Evolutionary conservation across 2,888 invertebrate genomes (phyloP).

Genomic region (Leptopilina drosophilae): DNA sequence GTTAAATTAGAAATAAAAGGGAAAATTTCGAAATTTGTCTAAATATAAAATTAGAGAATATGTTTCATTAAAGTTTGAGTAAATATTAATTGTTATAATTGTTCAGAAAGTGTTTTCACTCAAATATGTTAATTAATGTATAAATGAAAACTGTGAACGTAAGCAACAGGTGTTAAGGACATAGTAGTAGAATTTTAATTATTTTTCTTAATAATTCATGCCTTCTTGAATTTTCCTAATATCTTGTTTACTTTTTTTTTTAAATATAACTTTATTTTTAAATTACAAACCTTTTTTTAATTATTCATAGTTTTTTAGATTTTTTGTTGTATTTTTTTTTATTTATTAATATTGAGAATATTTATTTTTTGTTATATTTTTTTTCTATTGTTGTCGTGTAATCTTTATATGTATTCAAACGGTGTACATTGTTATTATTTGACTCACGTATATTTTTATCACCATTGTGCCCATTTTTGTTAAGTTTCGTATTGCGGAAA

Average conservation of each 20-base stretch:
- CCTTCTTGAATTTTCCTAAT: constrained; percentile 12
- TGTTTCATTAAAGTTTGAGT: too few relatives aligned
- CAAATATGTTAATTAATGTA: constrained; percentile 1
- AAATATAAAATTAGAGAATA: too few relatives aligned
- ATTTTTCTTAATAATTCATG: constrained; percentile 1
- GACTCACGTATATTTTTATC: constrained; percentile 25
- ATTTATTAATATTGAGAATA: too few relatives aligned
- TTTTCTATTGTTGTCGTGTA: constrained; percentile 11
- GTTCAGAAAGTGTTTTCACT: not conserved
- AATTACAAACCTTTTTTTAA: too few relatives aligned
- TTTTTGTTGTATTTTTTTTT: not conserved
- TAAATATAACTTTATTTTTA: not conserved
- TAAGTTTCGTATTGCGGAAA: constrained; percentile 34
- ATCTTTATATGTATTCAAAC: not conserved
- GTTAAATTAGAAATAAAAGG: too few relatives aligned
- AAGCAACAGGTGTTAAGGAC: constrained; percentile 67
- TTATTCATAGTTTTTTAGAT: too few relatives aligned
- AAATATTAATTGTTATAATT: too few relatives aligned
- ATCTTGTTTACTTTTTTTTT: too few relatives aligned
- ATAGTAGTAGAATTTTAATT: not conserved
- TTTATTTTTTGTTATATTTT: not conserved
- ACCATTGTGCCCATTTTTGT: not conserved
- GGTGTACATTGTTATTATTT: not conserved
- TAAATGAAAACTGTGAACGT: constrained; percentile 49
- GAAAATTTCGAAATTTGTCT: too few relatives aligned